Evolutionary conservation across 2,113 vertebrate species (phyloP).

Genomic region (Sus scrofa): T2T-Sscrofa CM000819.6:5825001-5825500

Average conservation of each 20-base stretch:
- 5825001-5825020: not conserved
- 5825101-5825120: not conserved
- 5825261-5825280: not conserved
- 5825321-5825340: not conserved
- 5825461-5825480: not conserved
- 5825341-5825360: constrained; percentile 34
- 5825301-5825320: constrained; percentile 26
- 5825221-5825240: not conserved
- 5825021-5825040: rapidly evolving
- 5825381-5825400: not conserved
- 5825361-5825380: not conserved
- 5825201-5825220: not conserved
- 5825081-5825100: not conserved
- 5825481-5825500: constrained; percentile 50
- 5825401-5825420: not conserved
- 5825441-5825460: constrained; percentile 20
- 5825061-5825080: not conserved
- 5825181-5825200: constrained; percentile 13
- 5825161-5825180: constrained; percentile 3
- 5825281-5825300: not conserved
- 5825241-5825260: not conserved
- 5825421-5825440: not conserved
- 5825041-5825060: not conserved
- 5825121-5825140: not conserved
- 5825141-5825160: not conserved